Percentiles rank a stretch among this genome's conserved stretches.
These are phyloP conservation scores for Daboia siamensis DNA, from an alignment of 2,113 vertebrate species.

Conservation along the genomic window DNA sequence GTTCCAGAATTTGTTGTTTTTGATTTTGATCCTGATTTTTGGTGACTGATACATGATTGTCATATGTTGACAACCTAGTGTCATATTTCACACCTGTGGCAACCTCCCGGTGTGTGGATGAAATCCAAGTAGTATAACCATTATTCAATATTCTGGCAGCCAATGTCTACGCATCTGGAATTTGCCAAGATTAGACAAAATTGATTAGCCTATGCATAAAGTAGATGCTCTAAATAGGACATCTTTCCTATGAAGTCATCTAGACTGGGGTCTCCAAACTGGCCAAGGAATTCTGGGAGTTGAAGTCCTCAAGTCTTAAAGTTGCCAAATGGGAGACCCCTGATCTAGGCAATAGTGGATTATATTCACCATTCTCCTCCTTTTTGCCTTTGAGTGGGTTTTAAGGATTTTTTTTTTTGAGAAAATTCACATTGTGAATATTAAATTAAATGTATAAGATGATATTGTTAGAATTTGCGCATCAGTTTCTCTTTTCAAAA, in stretches of 20 bases:
- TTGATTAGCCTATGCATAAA: neutral
- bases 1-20: neutral
- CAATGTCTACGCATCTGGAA: neutral
- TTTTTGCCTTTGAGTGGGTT: neutral
- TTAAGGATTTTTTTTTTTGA: neutral
- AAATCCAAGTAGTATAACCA: neutral
- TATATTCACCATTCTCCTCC: neutral
- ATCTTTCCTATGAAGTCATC: neutral
- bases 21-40: neutral
- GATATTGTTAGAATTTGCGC: neutral
- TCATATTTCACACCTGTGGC: neutral
- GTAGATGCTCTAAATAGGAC: neutral
- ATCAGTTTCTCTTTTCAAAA: neutral
- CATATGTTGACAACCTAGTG: neutral
- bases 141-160: neutral
- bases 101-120: neutral
- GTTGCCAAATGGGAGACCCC: neutral
- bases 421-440: neutral
- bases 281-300: neutral
- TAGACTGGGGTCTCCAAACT: neutral
- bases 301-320: neutral
- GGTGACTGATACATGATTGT: neutral
- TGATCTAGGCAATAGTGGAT: neutral
- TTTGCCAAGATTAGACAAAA: neutral
- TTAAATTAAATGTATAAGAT: neutral